phyloP scores from a whole-genome alignment of 2,888 invertebrate genomes.

The Epistrophella euchroma region DNA sequence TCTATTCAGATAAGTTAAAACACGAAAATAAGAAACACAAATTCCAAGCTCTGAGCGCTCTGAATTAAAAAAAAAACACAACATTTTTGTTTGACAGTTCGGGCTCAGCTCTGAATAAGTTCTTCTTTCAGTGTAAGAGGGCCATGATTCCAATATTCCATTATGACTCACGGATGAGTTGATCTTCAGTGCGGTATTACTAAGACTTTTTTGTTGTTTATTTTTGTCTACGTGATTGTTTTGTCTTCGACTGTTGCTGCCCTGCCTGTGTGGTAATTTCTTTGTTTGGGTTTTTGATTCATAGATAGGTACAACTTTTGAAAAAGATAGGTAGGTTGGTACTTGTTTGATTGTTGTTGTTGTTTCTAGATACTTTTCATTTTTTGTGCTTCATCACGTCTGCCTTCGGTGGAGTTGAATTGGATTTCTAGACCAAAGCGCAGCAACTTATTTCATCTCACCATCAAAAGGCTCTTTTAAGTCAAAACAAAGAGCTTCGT shows the following conservation, averaged over 20 bases:
- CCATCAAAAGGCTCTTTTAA: background rate
- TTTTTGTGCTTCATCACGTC: conserved; percentile 26
- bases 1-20: too few species aligned
- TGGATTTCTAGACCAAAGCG: conserved; percentile 17
- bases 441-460: conserved; percentile 2
- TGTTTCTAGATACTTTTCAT: background rate
- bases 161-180: conserved; percentile 36
- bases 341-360: background rate
- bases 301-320: conserved; percentile 42
- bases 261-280: conserved; percentile 52
- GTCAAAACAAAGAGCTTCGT: conserved; percentile 18
- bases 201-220: background rate
- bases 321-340: conserved; percentile 1
- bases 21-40: too few species aligned
- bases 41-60: too few species aligned
- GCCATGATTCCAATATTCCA: background rate
- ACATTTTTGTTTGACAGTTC: too few species aligned
- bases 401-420: conserved; percentile 14
- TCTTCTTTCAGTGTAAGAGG: conserved; percentile 5
- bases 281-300: conserved; percentile 55
- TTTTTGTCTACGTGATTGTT: conserved; percentile 19
- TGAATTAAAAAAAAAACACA: too few species aligned
- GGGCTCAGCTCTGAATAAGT: too few species aligned
- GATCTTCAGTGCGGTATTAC: conserved; percentile 23
- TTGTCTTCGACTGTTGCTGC: conserved; percentile 15